Base-by-base conservation (phyloP, 2,797 vertebrate species). In the Acomys russatus region DNA sequence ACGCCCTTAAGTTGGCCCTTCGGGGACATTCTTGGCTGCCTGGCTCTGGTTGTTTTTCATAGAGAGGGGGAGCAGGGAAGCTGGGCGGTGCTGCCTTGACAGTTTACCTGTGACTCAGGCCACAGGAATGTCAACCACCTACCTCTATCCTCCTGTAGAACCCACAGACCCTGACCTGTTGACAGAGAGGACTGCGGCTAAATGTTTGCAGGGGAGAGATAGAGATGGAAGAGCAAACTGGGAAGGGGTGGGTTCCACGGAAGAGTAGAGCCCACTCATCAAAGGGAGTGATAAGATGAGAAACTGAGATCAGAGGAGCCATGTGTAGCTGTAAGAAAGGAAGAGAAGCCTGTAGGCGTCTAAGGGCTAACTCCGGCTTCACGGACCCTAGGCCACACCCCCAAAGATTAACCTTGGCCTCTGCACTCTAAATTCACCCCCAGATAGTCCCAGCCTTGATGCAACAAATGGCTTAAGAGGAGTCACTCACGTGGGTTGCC, bases 11-110 rank as follows among this genome's bases (percentile, higher is more conserved):
- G 61, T 30, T 35, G 0, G 91, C 91, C 94, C 92, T 80, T 82
- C 68, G 68, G 96, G 63, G 38, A 59, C 88, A 76, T 94, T 96
- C 96, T 71, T 96, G 96, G 92, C 95, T 70, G n/a, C 30, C 0
- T 18, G 1, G 71, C 1, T 66, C 14, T 59, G 63, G 56, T 51
- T 63, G 38, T 51, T 86, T 87, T 18, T 74, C 54, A 9, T 30
- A 30, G 20, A 28, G 66, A 88, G 64, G 35, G 74, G 38, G 68
- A 17, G 30, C 74, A 68, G 68, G n/a, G 49, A 33, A 56, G 14
- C 68, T 86, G 51, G 68, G 38, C 22, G 71, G 64, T 0, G 38
- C n/a, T 63, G 56, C 23, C 64, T 68, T 89, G 88, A 63, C 63
- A 83, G 56, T 49, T 92, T 28, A 61, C 61, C 59, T 79, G 82